Percentiles rank a stretch among this genome's conserved stretches.
Evolutionary conservation across 1,140 invertebrate species (phyloP).

Genomic region (Tetraneura akinire): DNA sequence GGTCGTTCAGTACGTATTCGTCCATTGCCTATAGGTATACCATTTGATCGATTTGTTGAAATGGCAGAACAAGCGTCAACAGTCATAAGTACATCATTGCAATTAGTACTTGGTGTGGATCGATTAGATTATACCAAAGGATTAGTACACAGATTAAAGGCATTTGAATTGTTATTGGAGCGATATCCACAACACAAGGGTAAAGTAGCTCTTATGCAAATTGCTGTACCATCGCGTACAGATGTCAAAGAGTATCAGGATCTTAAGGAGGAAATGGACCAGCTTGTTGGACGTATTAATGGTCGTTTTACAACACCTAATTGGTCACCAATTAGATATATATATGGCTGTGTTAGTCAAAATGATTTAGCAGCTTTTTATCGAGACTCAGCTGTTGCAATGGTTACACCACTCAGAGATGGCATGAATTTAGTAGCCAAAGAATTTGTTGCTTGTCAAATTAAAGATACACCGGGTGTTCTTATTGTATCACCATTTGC

Average conservation of each 20-base stretch:
- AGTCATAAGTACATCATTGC: conserved; percentile 64
- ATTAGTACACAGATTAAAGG: conserved; percentile 65
- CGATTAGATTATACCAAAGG: conserved; percentile 89
- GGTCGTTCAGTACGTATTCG: conserved; percentile 79
- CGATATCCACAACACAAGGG: conserved; percentile 85
- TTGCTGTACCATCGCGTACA: conserved; percentile 86
- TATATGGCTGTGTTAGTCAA: conserved; percentile 85
- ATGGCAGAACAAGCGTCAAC: conserved; percentile 77
- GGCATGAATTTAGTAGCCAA: conserved; percentile 94
- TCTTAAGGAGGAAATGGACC: conserved; percentile 87
- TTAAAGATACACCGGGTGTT: conserved; percentile 81
- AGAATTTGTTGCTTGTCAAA: conserved; percentile 90
- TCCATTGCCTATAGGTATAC: conserved; percentile 83
- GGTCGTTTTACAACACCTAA: conserved; percentile 84
- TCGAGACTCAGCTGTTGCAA: conserved; percentile 79
- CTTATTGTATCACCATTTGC: conserved; percentile 88
- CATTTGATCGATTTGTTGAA: conserved; percentile 82
- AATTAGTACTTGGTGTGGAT: conserved; percentile 87
- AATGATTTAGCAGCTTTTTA: conserved; percentile 83
- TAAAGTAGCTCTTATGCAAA: conserved; percentile 79
- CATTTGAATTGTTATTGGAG: conserved; percentile 80
- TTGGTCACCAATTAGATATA: conserved; percentile 89
- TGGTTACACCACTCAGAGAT: conserved; percentile 84
- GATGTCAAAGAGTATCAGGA: conserved; percentile 90
- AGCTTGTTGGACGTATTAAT: conserved; percentile 83